These are phyloP conservation scores for Aspidiotus rigidus DNA, from an alignment of 2,888 invertebrate genomes.

Conservation along the genomic window DNA sequence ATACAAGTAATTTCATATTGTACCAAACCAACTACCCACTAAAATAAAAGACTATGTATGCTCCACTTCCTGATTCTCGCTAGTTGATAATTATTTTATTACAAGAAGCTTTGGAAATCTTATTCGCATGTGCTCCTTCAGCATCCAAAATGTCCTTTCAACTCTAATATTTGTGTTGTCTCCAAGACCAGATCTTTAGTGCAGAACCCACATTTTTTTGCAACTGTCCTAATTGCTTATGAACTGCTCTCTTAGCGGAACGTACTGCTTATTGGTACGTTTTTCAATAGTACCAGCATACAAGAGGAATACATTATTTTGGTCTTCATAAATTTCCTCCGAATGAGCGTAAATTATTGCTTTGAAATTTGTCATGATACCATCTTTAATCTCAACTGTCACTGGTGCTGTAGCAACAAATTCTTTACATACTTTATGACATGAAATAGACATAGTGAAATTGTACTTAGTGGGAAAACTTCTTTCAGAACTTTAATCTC, in stretches of 20 bases:
- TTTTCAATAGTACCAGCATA: not conserved
- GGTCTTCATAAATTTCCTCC: slow-evolving; percentile 2
- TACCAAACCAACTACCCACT: too few relatives aligned
- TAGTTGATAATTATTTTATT: too few relatives aligned
- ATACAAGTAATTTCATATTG: too few relatives aligned
- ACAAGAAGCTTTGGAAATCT: not conserved
- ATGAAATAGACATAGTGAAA: not conserved
- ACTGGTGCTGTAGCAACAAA: not conserved
- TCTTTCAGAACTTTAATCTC: not conserved
- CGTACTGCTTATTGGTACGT: not conserved
- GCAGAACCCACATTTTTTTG: not conserved
- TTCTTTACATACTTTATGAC: not conserved
- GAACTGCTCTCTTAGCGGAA: not conserved
- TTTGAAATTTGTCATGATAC: not conserved
- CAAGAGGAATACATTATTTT: not conserved
- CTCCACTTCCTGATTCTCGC: too few relatives aligned
- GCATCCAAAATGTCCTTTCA: not conserved
- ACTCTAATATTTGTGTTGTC: not conserved
- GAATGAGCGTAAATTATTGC: not conserved
- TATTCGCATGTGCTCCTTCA: not conserved
- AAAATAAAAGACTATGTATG: too few relatives aligned
- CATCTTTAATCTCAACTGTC: slow-evolving; percentile 2
- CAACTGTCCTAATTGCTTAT: not conserved
- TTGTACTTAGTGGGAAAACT: not conserved
- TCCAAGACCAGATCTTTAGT: not conserved